Base-by-base conservation (phyloP, 2,888 invertebrate genomes). In the Chymomyza procnemis region DNA sequence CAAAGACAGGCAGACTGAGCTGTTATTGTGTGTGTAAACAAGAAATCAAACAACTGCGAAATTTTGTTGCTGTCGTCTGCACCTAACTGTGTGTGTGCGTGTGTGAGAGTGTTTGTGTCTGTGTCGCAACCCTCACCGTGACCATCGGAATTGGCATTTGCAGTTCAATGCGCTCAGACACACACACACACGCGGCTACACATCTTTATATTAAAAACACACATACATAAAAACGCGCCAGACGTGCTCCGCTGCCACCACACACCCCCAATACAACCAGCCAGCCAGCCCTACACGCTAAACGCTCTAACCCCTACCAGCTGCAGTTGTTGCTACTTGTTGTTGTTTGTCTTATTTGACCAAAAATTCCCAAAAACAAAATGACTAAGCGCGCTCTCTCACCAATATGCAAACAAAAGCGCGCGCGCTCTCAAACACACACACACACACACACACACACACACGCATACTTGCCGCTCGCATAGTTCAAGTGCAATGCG, bases 141-240 rank as follows among this genome's bases (percentile, higher is more conserved):
- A 83, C 85, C 83, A 80, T 83, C 79, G 79, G 77, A 56, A 85
- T 84, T 81, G 79, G 79, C 84, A 79, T 79, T 85, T 85, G 80
- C 83, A 85, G 83, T 83, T 83, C 83, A 83, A 83, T 85, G 83
- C 79, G 79, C 83, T 85, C 79, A 56, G 67, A 63, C 70, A 75
- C 58, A 72, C 61, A 74, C 54, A 69, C 66, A 55, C 59, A 55
- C 50, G 61, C 54, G 8, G 26, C 26, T 66, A 54, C 46, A 57
- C 46, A 57, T 64, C 62, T 76, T 73, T 76, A 76, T 19, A 50
- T n/a, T 50, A 16, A 8, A 18, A 50, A 19, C 50, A 47, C n/a
- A 14, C 47, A 47, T 14, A 47, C 47, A 47, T 16, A 6, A 47
- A 47, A 0, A n/a, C 16, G 76, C 76, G 60, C 67, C 77, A 80